Base-by-base conservation (phyloP, 2,797 vertebrate species). In the Labeo calbasu region DNA sequence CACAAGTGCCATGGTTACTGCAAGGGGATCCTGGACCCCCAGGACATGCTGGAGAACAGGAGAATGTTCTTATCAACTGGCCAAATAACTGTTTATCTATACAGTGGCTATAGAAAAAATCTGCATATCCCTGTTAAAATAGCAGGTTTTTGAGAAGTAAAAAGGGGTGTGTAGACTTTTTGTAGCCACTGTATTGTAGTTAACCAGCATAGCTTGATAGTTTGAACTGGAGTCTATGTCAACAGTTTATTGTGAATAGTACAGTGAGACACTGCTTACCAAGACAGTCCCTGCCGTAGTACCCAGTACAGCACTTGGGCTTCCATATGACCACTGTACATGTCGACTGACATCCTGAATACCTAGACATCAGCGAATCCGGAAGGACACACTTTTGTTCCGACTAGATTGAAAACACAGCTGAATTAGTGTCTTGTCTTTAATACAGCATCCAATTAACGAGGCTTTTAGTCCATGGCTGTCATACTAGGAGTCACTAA, bases 261-360 rank as follows among this genome's bases (percentile, higher is more conserved):
- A 48, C 55, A 82, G 17, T 0, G 13, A 48, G 63, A 61, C 8
- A 0, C 0, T 19, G 81, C 94, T 92, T 93, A 99, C 98, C 96
- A 88, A 96, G 94, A 88, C 98, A 99, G 89, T 97, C 94, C 5
- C 93, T 94, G 77, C 97, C 96, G 0, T 96, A 96, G 93, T 96
- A 98, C 78, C 97, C 96, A 51, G 82, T 91, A 77, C 98, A 99
- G 90, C 98, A 99, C 77, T 89, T 96, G 9, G 95, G 85, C 0
- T 93, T 50, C 91, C 94, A 96, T 80, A 96, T 59, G 65, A 91
- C 91, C 90, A 96, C 9, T 10, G 90, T 85, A 76, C 98, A 99
- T 50, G 91, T 66, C 8, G 91, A 86, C 0, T 85, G 94, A 86
- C 98, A 99, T 36, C 97, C 97, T 0, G 88, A 1, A 80, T 91